Conservation (phyloP, 2,113 vertebrate genomes). For the Gopherus evgoodei region DNA sequence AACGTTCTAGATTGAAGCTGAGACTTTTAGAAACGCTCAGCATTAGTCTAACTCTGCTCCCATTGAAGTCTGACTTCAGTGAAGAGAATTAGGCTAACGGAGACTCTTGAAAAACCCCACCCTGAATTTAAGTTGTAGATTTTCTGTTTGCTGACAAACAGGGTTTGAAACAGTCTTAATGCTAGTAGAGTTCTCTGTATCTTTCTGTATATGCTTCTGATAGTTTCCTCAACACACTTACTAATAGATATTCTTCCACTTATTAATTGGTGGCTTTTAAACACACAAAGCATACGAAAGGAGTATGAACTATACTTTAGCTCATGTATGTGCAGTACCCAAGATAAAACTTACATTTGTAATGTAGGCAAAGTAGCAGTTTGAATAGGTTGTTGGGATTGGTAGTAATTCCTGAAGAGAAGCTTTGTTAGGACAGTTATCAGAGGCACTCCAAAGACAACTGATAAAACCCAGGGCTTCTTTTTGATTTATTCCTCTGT, state of each 20-base stretch:
- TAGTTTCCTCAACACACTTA: neutral
- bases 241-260: neutral
- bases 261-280: neutral
- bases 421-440: neutral
- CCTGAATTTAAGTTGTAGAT: neutral
- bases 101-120: neutral
- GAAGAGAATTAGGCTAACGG: neutral
- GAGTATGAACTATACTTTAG: neutral
- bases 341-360: neutral
- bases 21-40: neutral
- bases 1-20: neutral
- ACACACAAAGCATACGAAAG: neutral
- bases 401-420: neutral
- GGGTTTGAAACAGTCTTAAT: neutral
- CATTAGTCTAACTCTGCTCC: neutral
- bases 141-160: neutral
- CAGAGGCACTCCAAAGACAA: neutral
- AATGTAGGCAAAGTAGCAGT: neutral
- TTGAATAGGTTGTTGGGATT: neutral
- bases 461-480: neutral
- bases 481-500: neutral
- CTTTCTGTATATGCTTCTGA: neutral
- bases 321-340: neutral
- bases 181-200: neutral
- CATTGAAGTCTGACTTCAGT: neutral